Percentiles rank a stretch among this genome's conserved stretches.
These are phyloP conservation scores for Eretmochelys imbricata DNA, from an alignment of 2,113 vertebrate genomes.

Conservation along the genomic window DNA sequence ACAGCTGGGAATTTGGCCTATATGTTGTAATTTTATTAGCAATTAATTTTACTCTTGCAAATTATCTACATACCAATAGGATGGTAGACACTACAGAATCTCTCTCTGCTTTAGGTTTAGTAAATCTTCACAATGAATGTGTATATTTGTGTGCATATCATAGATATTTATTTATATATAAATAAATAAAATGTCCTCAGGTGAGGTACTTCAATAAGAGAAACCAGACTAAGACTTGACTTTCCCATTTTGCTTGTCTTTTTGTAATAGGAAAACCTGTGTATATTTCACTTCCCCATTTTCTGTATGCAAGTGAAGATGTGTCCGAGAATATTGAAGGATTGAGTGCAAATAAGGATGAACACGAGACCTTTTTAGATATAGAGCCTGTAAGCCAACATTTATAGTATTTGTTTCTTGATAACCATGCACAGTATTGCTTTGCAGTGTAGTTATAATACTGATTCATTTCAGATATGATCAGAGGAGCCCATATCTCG, in stretches of 20 bases:
- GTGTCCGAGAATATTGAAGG: slow-evolving; percentile 77
- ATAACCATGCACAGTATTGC: background rate
- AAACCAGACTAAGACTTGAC: background rate
- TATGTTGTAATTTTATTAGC: background rate
- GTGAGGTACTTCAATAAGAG: background rate
- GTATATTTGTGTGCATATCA: background rate
- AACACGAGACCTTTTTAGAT: slow-evolving; percentile 90
- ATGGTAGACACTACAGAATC: background rate
- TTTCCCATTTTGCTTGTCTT: background rate
- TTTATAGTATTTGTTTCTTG: background rate
- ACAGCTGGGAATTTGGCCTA: background rate
- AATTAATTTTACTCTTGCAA: background rate
- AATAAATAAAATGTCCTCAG: background rate
- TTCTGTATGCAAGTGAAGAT: slow-evolving; percentile 84
- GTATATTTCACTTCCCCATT: slow-evolving; percentile 93
- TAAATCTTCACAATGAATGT: background rate
- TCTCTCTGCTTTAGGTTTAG: background rate
- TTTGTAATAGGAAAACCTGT: slow-evolving; percentile 82
- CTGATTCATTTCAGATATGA: background rate
- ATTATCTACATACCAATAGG: background rate
- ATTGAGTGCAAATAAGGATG: slow-evolving; percentile 78
- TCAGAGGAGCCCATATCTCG: background rate
- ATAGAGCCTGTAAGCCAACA: slow-evolving; percentile 90
- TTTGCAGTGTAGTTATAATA: background rate
- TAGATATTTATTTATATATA: background rate